Evolutionary conservation across 1,140 invertebrate species (phyloP), one percentile per base, ranked within the genome.

Genomic region (Lepidostoma basale): DNA sequence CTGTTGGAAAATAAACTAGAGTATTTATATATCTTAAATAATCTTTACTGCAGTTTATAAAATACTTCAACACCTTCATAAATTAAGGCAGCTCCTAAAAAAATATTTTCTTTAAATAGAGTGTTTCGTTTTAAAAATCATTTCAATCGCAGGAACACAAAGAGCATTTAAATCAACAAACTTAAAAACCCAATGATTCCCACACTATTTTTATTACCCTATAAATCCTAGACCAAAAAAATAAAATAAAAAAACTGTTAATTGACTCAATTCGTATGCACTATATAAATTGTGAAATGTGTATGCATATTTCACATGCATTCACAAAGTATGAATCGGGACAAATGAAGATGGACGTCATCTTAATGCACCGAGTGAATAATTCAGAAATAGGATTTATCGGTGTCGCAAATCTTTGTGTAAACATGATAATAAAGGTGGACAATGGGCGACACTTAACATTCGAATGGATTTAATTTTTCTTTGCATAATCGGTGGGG

Each of bases 391-490:
- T 39, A 60, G 67, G 10, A 71, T 44, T 26, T 65, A 60, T 59
- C 9, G 20, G 52, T 49, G 23, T 59, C 25, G 23, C 60, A 14
- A 62, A 66, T 67, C 69, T 66, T 67, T 70, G 69, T 70, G 69
- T 66, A 67, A 67, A 70, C 62, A 70, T 44, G 44, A 33, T 25
- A 47, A 62, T 58, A 67, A 62, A 67, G 63, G 20, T 60, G 39
- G 59, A 23, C 25, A 62, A 23, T 67, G 40, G 56, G 3, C 25
- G 56, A 59, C 28, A 36, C 54, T 71, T 68, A 56, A 44, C 65
- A 64, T 54, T 28, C 49, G 28, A 71, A 71, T 68, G 30, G 60
- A 25, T n/a, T 30, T 30, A 18, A 69, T 45, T 56, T 36, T 65
- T 54, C 49, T 54, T 6, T 54, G 49, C 49, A 54, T 54, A 54